Base-by-base conservation (phyloP, 2,797 vertebrate species). In the Falco biarmicus region DNA sequence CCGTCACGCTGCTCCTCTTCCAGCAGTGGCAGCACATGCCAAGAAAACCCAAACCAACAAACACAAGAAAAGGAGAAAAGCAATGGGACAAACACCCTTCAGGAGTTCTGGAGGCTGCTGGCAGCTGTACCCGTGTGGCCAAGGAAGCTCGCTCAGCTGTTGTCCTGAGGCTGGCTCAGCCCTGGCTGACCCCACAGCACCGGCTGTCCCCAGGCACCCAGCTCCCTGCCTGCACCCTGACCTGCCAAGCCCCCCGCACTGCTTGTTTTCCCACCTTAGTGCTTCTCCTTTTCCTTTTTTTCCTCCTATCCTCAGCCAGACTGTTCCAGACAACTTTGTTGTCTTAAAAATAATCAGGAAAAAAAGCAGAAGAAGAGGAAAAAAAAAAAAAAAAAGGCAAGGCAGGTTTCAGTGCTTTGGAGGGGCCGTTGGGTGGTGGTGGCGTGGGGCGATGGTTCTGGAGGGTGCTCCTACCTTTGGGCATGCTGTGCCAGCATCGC, bases 221-320 rank as follows among this genome's bases (percentile, higher is more conserved):
- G 26, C 50, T 57, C 60, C 25, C 34, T 3, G 2, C 64, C 86
- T 21, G 64, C 84, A 41, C 48, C 53, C 69, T 57, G 60, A 34
- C 25, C n/a, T 2, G 1, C 57, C 0, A 6, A 28, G 34, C 31
- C 53, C 64, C 63, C 60, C 6, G 3, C 0, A 0, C 75, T 4
- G 12, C 17, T 11, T 8, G 0, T 37, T 56, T 68, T 77, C 53
- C 25, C 28, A 82, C 64, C 24, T 43, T 37, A 21, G 3, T 24
- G 32, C 29, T 74, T 82, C 79, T 32, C 15, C 19, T 4, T 60
- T 69, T 21, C 32, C 21, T 79, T 41, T 45, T 45, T 9, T 7
- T 13, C 18, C 50, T 26, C 41, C 71, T 64, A 11, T 41, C 28
- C 45, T 84, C 53, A 81, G 61, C 48, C 32, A 56, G 64, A 43